phyloP scores from a whole-genome alignment of 2,113 vertebrate species.

The Tor tambroides region DNA sequence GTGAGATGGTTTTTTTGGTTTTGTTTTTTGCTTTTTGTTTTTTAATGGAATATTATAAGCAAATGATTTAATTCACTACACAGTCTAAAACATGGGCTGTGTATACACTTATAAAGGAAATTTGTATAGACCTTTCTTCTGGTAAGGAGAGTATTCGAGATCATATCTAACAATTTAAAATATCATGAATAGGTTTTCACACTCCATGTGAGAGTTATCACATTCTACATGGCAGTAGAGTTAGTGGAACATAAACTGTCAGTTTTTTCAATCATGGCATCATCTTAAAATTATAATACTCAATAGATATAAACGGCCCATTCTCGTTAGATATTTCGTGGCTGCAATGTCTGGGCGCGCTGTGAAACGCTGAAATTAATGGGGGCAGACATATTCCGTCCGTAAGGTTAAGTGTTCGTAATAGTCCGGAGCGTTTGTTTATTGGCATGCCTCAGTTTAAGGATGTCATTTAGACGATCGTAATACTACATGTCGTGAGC shows the following conservation, averaged over 20 bases:
- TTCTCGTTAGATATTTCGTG: slow-evolving; percentile 62
- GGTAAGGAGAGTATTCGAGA: not conserved
- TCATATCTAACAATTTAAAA: not conserved
- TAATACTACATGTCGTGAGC: slow-evolving; percentile 67
- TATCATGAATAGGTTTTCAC: not conserved
- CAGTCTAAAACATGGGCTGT: not conserved
- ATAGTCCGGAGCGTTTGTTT: slow-evolving; percentile 74
- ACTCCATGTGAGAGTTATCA: not conserved
- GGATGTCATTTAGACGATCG: slow-evolving; percentile 61
- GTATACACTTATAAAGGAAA: not conserved
- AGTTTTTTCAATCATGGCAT: not conserved
- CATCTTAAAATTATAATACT: slow-evolving; percentile 1
- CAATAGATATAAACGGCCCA: slow-evolving; percentile 69
- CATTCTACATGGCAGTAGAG: not conserved
- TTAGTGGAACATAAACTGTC: not conserved
- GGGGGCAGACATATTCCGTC: slow-evolving; percentile 70
- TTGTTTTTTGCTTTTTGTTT: too few relatives aligned
- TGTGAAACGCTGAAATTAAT: slow-evolving; percentile 70
- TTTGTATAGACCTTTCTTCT: too few relatives aligned
- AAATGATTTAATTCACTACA: not conserved
- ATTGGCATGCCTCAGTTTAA: slow-evolving; percentile 67
- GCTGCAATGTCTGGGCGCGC: slow-evolving; percentile 63
- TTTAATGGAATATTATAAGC: not conserved
- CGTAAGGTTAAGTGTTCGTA: slow-evolving; percentile 78
- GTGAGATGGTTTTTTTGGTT: not conserved